Base-by-base conservation (phyloP, 2,888 invertebrate genomes). In the Nomada lathburiana region DNA sequence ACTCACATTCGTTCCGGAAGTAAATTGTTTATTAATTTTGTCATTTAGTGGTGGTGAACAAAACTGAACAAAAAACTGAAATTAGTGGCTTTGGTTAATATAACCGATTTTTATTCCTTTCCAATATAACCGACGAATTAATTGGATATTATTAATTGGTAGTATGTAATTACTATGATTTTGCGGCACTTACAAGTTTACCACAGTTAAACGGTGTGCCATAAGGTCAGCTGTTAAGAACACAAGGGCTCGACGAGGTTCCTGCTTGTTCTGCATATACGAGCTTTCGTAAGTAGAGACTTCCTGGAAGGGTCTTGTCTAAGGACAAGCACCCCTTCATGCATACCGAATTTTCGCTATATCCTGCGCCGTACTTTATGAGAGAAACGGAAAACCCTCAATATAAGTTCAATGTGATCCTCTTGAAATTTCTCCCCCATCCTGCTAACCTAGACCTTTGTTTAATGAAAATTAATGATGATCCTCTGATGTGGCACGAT, bases 191-290 rank as follows among this genome's bases (percentile, higher is more conserved):
- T 23, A 18, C 57, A n/a, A 74, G 71, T 60, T 82, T 82, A 65
- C 47, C 68, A 65, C 68, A 29, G 59, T 73, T 68, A 77, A 76
- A 78, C 64, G 75, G 65, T 65, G 79, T 82, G 82, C 82, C 88
- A 85, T 89, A 92, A 92, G 92, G 92, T 92, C 83, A 90, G 90
- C 88, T 92, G 93, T 93, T 93, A 92, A 89, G 90, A 86, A 90
- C 89, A 86, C 89, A 90, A 91, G 91, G 89, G 83, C 77, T 80
- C 78, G 84, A 78, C 79, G 77, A 80, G 55, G 64, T 20, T 29
- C 60, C 47, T 44, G 70, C 73, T 71, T 73, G 71, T 68, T 75
- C 72, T 26, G 55, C 62, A 65, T 55, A 23, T 70, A 70, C 59
- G 76, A 77, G 79, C 76, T 81, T 73, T 74, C 82, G 78, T 86